Evolutionary conservation across 2,113 vertebrate species (phyloP), one percentile per base, ranked within the genome.

Genomic region (Anarrhichthys ocellatus): DNA sequence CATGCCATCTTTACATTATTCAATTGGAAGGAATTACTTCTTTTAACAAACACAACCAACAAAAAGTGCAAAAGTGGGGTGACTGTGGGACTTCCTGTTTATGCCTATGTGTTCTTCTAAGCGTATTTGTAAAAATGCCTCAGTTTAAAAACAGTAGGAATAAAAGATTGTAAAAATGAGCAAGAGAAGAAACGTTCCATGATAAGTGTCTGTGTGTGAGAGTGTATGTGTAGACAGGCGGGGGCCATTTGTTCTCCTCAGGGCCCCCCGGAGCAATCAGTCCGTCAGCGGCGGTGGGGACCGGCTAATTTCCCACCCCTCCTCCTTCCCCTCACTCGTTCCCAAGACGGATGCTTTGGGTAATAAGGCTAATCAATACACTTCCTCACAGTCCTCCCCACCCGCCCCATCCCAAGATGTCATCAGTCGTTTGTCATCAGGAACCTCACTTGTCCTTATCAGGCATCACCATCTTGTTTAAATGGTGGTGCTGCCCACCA

Each of bases 331-430:
- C 65, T 83, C 81, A 76, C 73, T 82, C 88, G 4, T 81, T 92
- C 92, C 90, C 80, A 92, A 94, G 95, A 96, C 87, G 81, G 93
- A 95, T 95, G 94, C 94, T 93, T 89, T 91, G 85, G 91, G 94
- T 95, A 96, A 95, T 95, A 95, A 95, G 94, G 88, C 93, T 92
- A 95, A 96, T 96, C 95, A 96, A 96, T 96, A 95, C 80, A 91
- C 92, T 93, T 93, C 93, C 93, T 87, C 75, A 81, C 4, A 79
- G 78, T 73, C 71, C 76, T 74, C 76, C 40, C 67, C 58, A 14
- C 81, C 68, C 62, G 59, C 81, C 75, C 70, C 2, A 27, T 89
- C 91, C 92, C 83, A 83, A 69, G 82, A 89, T 89, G 34, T 92
- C 92, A 91, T 92, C 87, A 91, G 87, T 87, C 58, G 76, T 95